Percentiles rank a stretch among this genome's conserved stretches.
phyloP scores from a whole-genome alignment of 2,113 vertebrate genomes.

The Phoenicopterus ruber region DNA sequence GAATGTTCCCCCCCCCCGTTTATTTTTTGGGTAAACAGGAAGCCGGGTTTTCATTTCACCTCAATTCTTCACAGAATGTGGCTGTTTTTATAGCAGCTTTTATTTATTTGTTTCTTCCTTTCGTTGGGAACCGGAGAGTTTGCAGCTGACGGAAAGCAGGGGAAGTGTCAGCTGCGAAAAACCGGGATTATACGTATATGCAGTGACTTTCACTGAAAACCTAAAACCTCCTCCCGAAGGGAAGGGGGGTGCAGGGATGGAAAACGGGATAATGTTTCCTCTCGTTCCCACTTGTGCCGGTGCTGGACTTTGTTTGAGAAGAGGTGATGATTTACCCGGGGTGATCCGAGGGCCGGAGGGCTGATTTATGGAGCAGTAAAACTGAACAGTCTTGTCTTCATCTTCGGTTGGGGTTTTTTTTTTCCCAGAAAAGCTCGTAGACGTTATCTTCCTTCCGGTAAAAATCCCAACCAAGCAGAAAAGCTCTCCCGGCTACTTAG shows the following conservation, averaged over 20 bases:
- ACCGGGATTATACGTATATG: background rate
- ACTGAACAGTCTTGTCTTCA: background rate
- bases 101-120: background rate
- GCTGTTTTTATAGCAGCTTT: background rate
- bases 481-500: background rate
- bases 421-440: background rate
- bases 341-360: background rate
- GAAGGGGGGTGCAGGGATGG: background rate
- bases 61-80: background rate
- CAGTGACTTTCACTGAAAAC: background rate
- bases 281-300: background rate
- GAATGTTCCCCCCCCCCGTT: fast-evolving
- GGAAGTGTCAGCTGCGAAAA: background rate
- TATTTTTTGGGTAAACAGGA: background rate
- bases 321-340: constrained; percentile 1
- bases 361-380: constrained; percentile 29
- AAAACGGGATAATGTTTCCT: background rate
- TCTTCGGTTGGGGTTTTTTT: background rate
- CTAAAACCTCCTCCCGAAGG: background rate
- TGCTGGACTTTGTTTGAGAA: background rate
- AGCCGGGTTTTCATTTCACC: background rate
- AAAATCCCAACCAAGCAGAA: background rate
- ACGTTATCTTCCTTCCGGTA: background rate
- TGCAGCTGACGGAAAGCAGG: background rate
- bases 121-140: background rate